Percentiles rank a stretch among this genome's conserved stretches.
Conservation (phyloP, 1,140 invertebrate species). For the Laodelphax striatellus region DNA sequence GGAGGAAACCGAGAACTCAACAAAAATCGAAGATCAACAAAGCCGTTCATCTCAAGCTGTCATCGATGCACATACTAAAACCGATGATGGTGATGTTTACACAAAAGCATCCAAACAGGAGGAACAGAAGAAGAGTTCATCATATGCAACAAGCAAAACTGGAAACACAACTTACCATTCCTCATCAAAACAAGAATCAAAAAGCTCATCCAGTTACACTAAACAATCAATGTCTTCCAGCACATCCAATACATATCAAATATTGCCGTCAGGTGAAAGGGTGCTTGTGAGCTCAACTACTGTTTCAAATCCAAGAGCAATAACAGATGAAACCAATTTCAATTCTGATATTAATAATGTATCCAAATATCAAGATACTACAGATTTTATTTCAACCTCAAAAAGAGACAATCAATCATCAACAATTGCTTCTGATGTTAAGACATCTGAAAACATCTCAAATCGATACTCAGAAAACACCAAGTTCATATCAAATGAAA, state of each 20-base stretch:
- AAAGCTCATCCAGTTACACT: conserved; percentile 15
- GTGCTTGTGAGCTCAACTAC: not conserved
- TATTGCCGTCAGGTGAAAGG: not conserved
- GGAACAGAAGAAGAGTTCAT: conserved; percentile 8
- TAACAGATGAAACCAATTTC: not conserved
- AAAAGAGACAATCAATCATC: not conserved
- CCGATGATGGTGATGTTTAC: conserved; percentile 9
- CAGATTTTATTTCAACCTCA: not conserved
- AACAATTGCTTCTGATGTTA: too few relatives aligned
- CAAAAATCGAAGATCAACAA: not conserved
- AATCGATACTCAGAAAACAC: not conserved
- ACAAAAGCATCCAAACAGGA: conserved; percentile 9
- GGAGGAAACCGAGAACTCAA: not conserved
- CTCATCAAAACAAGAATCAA: conserved; percentile 9
- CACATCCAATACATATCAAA: not conserved
- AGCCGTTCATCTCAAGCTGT: not conserved
- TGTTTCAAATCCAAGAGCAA: not conserved
- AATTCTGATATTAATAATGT: not conserved
- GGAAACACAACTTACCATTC: conserved; percentile 7
- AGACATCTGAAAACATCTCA: not conserved
- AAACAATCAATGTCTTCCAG: not conserved
- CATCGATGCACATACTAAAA: conserved; percentile 13
- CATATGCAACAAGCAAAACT: conserved; percentile 6
- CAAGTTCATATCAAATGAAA: not conserved
- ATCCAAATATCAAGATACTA: not conserved